These are phyloP conservation scores for Aphelenchoides fujianensis DNA, from an alignment of 1,140 invertebrate genomes.

Conservation along the genomic window DNA sequence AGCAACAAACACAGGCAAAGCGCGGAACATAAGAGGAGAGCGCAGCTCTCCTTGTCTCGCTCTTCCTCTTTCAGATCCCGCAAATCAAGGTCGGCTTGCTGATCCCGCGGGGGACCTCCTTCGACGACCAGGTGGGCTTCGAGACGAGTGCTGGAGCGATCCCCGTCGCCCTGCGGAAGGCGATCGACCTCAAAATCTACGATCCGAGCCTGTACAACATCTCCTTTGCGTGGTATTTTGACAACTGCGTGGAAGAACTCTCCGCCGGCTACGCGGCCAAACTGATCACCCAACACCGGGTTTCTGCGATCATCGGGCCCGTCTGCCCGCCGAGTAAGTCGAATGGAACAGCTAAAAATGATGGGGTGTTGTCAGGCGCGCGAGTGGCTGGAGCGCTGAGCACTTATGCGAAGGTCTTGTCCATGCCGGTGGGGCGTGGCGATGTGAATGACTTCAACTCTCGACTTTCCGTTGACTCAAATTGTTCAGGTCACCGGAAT, in stretches of 20 bases:
- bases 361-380: not conserved
- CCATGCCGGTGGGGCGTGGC: not conserved
- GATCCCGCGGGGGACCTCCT: not conserved
- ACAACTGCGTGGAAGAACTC: not conserved
- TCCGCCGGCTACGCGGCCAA: not conserved
- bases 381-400: not conserved
- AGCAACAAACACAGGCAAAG: too few relatives aligned
- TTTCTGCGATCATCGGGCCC: not conserved
- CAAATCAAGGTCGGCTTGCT: not conserved
- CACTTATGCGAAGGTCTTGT: not conserved
- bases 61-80: not conserved
- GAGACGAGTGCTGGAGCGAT: not conserved
- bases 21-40: too few relatives aligned
- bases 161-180: not conserved
- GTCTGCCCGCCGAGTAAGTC: slow-evolving; percentile 6
- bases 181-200: not conserved
- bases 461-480: too few relatives aligned
- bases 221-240: slow-evolving; percentile 2
- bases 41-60: too few relatives aligned
- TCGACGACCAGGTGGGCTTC: not conserved
- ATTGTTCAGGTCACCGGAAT: slow-evolving; percentile 3
- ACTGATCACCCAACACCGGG: not conserved
- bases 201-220: not conserved
- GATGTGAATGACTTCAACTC: too few relatives aligned
- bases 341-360: not conserved